These are phyloP conservation scores for Corythoichthys haematopterus DNA, from an alignment of 2,113 vertebrate species.

Conservation along the genomic window DNA sequence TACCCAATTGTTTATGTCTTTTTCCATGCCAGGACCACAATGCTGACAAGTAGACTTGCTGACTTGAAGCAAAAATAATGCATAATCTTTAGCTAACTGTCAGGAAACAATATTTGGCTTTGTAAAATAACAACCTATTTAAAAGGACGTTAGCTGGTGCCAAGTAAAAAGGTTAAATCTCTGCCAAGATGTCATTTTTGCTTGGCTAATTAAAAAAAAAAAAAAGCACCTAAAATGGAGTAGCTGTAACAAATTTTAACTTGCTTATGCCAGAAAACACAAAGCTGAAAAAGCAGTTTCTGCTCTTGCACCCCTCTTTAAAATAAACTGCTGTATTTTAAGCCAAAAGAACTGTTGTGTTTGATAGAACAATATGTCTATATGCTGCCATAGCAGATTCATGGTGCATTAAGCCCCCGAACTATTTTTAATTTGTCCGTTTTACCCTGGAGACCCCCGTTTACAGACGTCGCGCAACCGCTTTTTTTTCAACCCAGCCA, in stretches of 20 bases:
- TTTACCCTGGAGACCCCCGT: too few relatives aligned
- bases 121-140: background rate
- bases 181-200: background rate
- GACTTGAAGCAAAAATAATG: conserved; percentile 4
- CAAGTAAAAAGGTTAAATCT: background rate
- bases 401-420: too few relatives aligned
- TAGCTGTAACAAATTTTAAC: background rate
- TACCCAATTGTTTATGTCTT: background rate
- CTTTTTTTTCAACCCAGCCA: too few relatives aligned
- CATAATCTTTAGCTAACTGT: background rate
- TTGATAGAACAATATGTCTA: too few relatives aligned
- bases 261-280: too few relatives aligned
- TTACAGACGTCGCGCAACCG: too few relatives aligned
- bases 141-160: background rate
- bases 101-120: background rate
- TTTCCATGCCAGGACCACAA: background rate
- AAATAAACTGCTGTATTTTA: too few relatives aligned
- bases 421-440: too few relatives aligned
- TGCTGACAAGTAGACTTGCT: conserved; percentile 4
- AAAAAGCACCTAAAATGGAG: background rate
- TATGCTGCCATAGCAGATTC: too few relatives aligned
- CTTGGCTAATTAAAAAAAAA: background rate
- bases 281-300: too few relatives aligned
- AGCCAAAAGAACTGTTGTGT: too few relatives aligned
- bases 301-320: too few relatives aligned